Evolutionary conservation across 2,797 vertebrate genomes (phyloP), one percentile per base, ranked within the genome.

Genomic region (Sebastes steindachneri): DNA sequence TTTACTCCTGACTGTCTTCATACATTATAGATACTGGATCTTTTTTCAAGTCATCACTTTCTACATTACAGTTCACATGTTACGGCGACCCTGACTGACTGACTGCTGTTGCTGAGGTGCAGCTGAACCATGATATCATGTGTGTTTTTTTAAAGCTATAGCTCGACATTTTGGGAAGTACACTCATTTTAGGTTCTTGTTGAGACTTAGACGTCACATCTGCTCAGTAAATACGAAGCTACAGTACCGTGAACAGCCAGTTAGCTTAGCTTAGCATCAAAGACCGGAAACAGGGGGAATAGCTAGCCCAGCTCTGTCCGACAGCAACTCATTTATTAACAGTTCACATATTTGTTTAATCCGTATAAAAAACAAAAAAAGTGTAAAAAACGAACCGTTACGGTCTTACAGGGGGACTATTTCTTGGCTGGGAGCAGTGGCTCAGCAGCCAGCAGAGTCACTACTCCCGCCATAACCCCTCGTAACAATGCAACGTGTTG

Each of bases 21-120:
- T 91, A 10, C 62, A 87, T 83, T 89, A 89, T 87, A 66, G 4
- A 89, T 86, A 7, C 7, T 62, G 12, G 23, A 55, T 78, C 4
- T 80, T 82, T 51, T 85, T 82, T 75, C 71, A 59, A 84, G 68
- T 84, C 78, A 87, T 83, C 75, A 63, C n/a, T 86, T 90, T 87
- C 51, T 82, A 33, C 64, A 68, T 68, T 0, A 41, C 64, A 69
- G 31, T 25, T 73, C 58, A 79, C 83, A 75, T 29, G 60, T 76
- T 60, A 83, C 71, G 57, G 0, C 37, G 68, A 74, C 8, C 1
- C 73, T 31, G 75, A 67, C 59, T 35, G 67, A 48, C 35, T 37
- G 12, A 14, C 37, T 41, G 37, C 55, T 59, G 74, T 66, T 67
- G 68, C 72, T 59, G 67, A 25, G 15, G 57, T 37, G 53, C 60